These are phyloP conservation scores for Pogonophryne albipinna DNA, from an alignment of 2,797 vertebrate species.

Conservation along the genomic window DNA sequence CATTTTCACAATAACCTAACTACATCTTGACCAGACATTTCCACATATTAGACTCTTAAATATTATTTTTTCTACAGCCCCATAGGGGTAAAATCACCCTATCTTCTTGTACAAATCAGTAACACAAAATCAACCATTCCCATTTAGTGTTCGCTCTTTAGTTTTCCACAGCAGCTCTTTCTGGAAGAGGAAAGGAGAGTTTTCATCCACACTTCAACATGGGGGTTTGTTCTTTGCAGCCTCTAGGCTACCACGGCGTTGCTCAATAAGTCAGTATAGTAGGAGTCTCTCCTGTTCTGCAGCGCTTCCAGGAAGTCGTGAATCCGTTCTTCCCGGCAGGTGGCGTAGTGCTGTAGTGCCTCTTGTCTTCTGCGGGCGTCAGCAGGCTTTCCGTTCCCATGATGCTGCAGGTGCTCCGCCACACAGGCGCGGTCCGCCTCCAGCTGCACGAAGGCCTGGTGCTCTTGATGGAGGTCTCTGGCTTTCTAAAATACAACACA, in stretches of 20 bases:
- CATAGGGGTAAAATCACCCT: slow-evolving; percentile 84
- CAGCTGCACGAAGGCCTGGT: slow-evolving; percentile 87
- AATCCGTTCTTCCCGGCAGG: slow-evolving; percentile 90
- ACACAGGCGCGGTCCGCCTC: slow-evolving; percentile 90
- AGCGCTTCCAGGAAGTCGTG: slow-evolving; percentile 90
- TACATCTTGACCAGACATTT: slow-evolving; percentile 78
- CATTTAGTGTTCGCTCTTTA: slow-evolving; percentile 36
- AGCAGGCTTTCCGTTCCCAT: slow-evolving; percentile 81
- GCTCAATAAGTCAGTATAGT: slow-evolving; percentile 77
- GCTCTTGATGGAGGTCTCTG: slow-evolving; percentile 89
- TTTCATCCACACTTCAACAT: slow-evolving; percentile 41
- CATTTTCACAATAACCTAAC: slow-evolving; percentile 59
- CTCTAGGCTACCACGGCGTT: slow-evolving; percentile 63
- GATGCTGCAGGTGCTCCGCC: slow-evolving; percentile 86
- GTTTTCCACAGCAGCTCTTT: slow-evolving; percentile 62
- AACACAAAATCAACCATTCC: slow-evolving; percentile 42
- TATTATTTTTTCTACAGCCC: slow-evolving; percentile 80
- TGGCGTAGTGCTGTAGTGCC: slow-evolving; percentile 85
- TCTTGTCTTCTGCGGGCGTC: slow-evolving; percentile 85
- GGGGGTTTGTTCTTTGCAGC: slow-evolving; percentile 30
- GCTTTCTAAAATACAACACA: slow-evolving; percentile 87
- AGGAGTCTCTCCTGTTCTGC: slow-evolving; percentile 91
- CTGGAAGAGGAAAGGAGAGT: slow-evolving; percentile 49
- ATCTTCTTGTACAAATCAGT: slow-evolving; percentile 60
- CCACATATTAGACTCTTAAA: slow-evolving; percentile 72